Base-by-base conservation (phyloP, 2,113 vertebrate genomes). In the Podocnemis expansa region DNA sequence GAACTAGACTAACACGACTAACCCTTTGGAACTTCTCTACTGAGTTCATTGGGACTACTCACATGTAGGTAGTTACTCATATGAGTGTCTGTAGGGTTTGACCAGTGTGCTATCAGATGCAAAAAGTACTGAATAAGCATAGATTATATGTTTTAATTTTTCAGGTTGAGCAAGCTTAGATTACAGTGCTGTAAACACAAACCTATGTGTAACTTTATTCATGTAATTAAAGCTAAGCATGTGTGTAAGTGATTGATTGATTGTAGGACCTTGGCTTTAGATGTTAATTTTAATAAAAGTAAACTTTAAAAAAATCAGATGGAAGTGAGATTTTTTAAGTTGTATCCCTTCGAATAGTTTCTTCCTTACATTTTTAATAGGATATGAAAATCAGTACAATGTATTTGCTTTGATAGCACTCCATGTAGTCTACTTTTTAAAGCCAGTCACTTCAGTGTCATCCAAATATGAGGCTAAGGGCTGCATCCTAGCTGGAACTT, bases 141-240 rank as follows among this genome's bases (percentile, higher is more conserved):
- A 80, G 80, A 52, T 84, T 73, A 63, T 41, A 8, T 2, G 17
- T 16, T 17, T 21, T 75, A 41, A 27, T 52, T 38, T 73, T 85
- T 86, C 58, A 63, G 52, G 45, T 2, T 49, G 80, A 90, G 4
- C 34, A 84, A 38, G 60, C 60, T 38, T 78, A 88, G 49, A 67
- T 80, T 5, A 5, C 58, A 60, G 29, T 60, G 58, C 13, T 43
- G 25, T 0, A 0, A 34, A 7, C 63, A 58, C 80, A 86, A 58
- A 81, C 5, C 78, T 13, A 55, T 4, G 4, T 4, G 4, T 54
- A 75, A 82, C 16, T 49, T 81, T 45, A 79, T 2, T 58, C 0
- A 0, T 24, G 29, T 47, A 55, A 29, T 29, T 38, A 80, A 43
- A 10, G 76, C 4, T 19, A 52, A 5, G 17, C 4, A 9, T 51